These are phyloP conservation scores for Candidula unifasciata DNA, from an alignment of 2,888 invertebrate species.

Conservation along the genomic window DNA sequence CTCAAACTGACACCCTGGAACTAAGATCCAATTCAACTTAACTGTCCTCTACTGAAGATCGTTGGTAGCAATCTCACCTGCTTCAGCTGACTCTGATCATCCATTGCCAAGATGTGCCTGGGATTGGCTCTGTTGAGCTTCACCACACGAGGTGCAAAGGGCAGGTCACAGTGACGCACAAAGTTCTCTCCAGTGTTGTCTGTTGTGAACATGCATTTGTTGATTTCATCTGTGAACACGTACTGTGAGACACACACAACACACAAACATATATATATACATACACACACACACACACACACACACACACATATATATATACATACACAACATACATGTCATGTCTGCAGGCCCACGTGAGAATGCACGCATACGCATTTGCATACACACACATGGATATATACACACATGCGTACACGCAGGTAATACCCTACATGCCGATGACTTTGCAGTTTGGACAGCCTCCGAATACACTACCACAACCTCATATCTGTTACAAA, in stretches of 20 bases:
- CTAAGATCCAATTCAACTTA: not conserved
- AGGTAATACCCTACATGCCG: too few relatives aligned
- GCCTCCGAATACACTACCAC: too few relatives aligned
- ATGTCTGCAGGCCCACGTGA: too few relatives aligned
- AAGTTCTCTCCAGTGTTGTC: slow-evolving; percentile 86
- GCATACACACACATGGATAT: too few relatives aligned
- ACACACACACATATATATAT: too few relatives aligned
- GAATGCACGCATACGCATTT: too few relatives aligned
- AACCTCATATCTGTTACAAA: too few relatives aligned
- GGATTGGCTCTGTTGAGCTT: slow-evolving; percentile 86
- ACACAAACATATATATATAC: too few relatives aligned
- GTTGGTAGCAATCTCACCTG: slow-evolving; percentile 1
- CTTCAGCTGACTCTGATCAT: slow-evolving; percentile 73
- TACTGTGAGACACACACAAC: slow-evolving; percentile 82
- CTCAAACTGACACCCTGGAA: not conserved
- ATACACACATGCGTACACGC: too few relatives aligned
- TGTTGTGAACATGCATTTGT: slow-evolving; percentile 88
- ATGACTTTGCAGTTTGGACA: too few relatives aligned
- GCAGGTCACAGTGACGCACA: slow-evolving; percentile 81
- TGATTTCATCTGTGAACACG: slow-evolving; percentile 88
- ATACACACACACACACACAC: too few relatives aligned
- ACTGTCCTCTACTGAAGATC: not conserved
- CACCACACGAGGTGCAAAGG: slow-evolving; percentile 88
- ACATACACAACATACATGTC: too few relatives aligned
- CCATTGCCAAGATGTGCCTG: slow-evolving; percentile 82